Percentiles rank a stretch among this genome's conserved stretches.
These are phyloP conservation scores for Falco punctatus DNA, from an alignment of 2,113 vertebrate species.

Conservation along the genomic window DNA sequence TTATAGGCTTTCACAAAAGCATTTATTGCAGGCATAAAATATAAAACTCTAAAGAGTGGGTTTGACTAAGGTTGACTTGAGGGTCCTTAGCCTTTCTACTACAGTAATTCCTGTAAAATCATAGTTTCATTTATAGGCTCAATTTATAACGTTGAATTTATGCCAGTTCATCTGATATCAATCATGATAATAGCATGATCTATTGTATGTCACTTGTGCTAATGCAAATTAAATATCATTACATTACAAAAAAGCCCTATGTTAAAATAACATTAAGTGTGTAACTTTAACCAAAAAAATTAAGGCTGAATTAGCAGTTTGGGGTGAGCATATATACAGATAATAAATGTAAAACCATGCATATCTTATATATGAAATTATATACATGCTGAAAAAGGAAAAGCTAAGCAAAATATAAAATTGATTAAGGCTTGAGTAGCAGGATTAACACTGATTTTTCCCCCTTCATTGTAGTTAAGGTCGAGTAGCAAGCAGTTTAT, in stretches of 20 bases:
- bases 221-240: conserved; percentile 83
- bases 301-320: conserved; percentile 39
- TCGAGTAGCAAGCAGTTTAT: conserved; percentile 20
- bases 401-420: conserved; percentile 27
- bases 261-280: conserved; percentile 79
- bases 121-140: conserved; percentile 84
- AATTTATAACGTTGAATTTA: conserved; percentile 88
- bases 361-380: background rate
- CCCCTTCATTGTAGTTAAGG: conserved; percentile 26
- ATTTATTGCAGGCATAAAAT: conserved; percentile 84
- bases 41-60: conserved; percentile 81
- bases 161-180: conserved; percentile 85
- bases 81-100: conserved; percentile 81
- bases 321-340: background rate
- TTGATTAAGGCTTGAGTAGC: conserved; percentile 22
- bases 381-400: background rate
- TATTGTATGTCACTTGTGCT: conserved; percentile 83
- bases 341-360: background rate
- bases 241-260: conserved; percentile 76
- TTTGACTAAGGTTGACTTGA: conserved; percentile 82
- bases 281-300: conserved; percentile 59
- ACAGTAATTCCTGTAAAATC: conserved; percentile 84
- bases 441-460: background rate
- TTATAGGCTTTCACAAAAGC: conserved; percentile 82
- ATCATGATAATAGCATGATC: conserved; percentile 86